Conservation (phyloP, 2,888 invertebrate species). For the Smittia aterrima region DNA sequence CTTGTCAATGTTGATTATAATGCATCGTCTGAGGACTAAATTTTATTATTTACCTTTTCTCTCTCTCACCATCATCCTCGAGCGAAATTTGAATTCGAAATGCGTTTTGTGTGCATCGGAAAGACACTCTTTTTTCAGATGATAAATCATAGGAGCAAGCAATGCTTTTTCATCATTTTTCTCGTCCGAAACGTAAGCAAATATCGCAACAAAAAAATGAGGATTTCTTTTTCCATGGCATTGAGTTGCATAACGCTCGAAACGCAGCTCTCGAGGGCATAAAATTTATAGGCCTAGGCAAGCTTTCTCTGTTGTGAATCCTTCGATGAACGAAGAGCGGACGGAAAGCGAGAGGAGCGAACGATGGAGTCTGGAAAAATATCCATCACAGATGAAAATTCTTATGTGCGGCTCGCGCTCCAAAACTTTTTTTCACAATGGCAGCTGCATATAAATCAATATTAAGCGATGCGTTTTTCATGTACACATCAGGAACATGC, state of each 20-base stretch:
- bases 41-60: neutral
- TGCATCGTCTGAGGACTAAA: neutral
- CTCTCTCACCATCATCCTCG: no score
- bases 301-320: neutral
- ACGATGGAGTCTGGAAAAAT: neutral
- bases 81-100: neutral
- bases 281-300: neutral
- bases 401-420: neutral
- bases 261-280: conserved; percentile 3
- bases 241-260: neutral
- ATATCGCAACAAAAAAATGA: neutral
- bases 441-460: conserved; percentile 39
- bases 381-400: neutral
- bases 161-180: conserved; percentile 1
- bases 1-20: neutral
- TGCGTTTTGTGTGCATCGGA: neutral
- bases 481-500: conserved; percentile 33
- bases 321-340: neutral
- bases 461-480: conserved; percentile 39
- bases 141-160: neutral
- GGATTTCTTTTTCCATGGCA: neutral
- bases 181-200: neutral
- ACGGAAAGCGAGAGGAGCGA: neutral
- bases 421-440: neutral
- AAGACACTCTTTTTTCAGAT: neutral